Percentiles rank a stretch among this genome's conserved stretches.
Evolutionary conservation across 2,113 vertebrate species (phyloP).

Genomic region (Tor tambroides): DNA sequence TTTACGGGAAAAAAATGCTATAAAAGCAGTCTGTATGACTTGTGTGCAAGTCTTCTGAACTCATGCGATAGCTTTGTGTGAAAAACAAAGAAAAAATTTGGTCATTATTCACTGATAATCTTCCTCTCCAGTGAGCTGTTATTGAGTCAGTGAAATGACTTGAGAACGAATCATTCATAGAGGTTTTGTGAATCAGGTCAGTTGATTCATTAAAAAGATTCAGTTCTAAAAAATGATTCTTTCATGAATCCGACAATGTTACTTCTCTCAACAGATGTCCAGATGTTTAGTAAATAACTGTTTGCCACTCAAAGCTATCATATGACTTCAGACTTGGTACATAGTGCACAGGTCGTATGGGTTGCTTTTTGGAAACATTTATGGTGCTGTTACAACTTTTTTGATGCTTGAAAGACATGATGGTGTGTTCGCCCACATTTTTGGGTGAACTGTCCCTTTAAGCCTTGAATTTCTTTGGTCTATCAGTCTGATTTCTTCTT

Average conservation of each 20-base stretch:
- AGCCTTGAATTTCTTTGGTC: background rate
- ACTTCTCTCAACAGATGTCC: background rate
- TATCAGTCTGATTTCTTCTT: background rate
- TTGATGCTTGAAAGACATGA: background rate
- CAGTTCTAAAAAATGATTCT: background rate
- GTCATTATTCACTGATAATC: no score
- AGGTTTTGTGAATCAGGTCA: background rate
- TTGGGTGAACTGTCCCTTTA: background rate
- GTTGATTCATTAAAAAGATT: background rate
- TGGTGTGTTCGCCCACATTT: background rate
- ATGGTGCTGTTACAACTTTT: background rate
- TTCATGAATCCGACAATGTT: background rate
- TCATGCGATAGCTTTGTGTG: no score
- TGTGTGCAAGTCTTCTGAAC: no score
- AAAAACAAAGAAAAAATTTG: no score
- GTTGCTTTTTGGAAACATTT: background rate
- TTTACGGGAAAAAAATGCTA: no score
- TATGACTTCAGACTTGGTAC: background rate
- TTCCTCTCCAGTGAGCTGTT: background rate
- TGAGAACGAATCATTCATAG: background rate
- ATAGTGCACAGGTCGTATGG: background rate
- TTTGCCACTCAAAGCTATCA: no score
- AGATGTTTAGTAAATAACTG: no score
- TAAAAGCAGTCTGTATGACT: no score
- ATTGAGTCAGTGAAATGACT: background rate